These are phyloP conservation scores for Cossypha polioptera DNA, from an alignment of 2,797 vertebrate genomes.

Conservation along the genomic window DNA sequence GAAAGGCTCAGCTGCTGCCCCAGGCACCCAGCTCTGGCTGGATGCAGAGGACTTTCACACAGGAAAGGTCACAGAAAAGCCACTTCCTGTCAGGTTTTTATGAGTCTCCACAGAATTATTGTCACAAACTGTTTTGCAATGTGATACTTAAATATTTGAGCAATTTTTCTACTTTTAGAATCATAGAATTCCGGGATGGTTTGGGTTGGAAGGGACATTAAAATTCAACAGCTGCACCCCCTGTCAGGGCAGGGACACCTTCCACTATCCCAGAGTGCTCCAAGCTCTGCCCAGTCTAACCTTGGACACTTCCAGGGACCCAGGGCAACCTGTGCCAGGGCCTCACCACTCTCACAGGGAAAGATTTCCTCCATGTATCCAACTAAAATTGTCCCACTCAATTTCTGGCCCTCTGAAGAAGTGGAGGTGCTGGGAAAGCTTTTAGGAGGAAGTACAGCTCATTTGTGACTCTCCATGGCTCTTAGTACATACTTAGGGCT, in stretches of 20 bases:
- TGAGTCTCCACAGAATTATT: background rate
- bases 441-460: background rate
- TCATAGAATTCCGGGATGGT: background rate
- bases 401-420: background rate
- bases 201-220: background rate
- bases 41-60: background rate
- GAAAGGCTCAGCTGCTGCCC: background rate
- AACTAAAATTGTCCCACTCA: background rate
- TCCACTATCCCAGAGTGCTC: rapidly evolving
- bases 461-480: background rate
- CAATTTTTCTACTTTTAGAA: background rate
- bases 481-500: background rate
- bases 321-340: background rate
- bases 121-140: background rate
- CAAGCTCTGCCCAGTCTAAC: rapidly evolving
- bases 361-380: background rate
- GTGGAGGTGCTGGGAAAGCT: background rate
- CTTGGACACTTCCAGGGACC: background rate
- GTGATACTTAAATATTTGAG: background rate
- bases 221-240: background rate
- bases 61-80: background rate
- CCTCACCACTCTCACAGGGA: background rate
- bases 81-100: background rate
- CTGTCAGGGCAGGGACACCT: background rate
- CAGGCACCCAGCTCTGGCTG: rapidly evolving